Base-by-base conservation (phyloP, 2,888 invertebrate species). In the Pherbina coryleti region DNA sequence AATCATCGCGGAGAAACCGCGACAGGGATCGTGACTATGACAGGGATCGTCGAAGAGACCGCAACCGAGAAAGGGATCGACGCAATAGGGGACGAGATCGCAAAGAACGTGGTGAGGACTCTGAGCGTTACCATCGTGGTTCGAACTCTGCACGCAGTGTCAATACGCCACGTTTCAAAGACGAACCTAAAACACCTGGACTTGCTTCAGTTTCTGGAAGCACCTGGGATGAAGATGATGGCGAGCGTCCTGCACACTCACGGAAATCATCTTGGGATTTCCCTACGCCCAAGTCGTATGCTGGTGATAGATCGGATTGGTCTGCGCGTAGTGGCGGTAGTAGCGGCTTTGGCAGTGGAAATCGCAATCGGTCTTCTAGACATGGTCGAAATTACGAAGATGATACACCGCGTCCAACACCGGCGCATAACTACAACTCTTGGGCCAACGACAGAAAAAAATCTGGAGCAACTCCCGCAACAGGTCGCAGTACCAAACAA, bases 181-280 rank as follows among this genome's bases (percentile, higher is more conserved):
- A 97, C 91, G 97, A 97, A 87, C 97, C 97, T 0, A 92, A 92
- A 79, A 98, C 97, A 14, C 98, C 98, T 0, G 90, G 92, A 1
- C 92, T 91, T 85, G 92, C 92, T 84, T 92, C 93, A 1, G 92
- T 94, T 0, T 92, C 92, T 0, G 89, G 91, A 51, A 86, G 87
- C 66, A 84, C 89, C 0, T 90, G 90, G 90, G 96, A 96, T 81
- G 96, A 96, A 81, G 95, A 95, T 70, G 90, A 90, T 55, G 86
- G 85, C 25, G 87, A 87, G 11, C 81, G 82, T 9, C 91, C 91
- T 49, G 91, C 92, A 5, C 92, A 90, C 5, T 75, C 79, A 5
- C 93, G 92, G 77, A 94, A 93, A 83, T 97, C 97, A 0, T 93
- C 94, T 73, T 98, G 98, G 98, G 98, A 98, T 90, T 94, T 96